These are phyloP conservation scores for Rhinichthys klamathensis DNA, from an alignment of 2,113 vertebrate species.

Conservation along the genomic window DNA sequence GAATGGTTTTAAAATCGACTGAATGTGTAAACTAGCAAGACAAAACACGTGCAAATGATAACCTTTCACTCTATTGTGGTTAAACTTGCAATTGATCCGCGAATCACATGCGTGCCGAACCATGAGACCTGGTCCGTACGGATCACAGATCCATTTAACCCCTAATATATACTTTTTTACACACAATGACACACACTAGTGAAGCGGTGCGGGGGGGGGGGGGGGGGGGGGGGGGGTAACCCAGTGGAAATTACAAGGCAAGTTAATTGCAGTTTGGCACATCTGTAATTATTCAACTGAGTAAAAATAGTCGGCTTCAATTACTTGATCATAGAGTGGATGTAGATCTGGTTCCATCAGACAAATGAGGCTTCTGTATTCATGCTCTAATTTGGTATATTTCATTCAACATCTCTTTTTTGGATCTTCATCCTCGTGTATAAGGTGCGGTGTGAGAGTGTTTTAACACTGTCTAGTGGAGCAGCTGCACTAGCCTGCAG, in stretches of 20 bases:
- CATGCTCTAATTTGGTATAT: neutral
- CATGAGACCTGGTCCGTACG: too few species aligned
- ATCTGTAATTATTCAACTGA: constrained; percentile 77
- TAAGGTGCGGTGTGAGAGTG: neutral
- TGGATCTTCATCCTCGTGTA: neutral
- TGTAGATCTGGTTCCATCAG: constrained; percentile 62
- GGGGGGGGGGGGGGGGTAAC: constrained; percentile 38
- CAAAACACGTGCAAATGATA: too few species aligned
- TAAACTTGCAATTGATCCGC: too few species aligned
- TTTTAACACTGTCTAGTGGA: constrained; percentile 56
- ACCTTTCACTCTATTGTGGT: too few species aligned
- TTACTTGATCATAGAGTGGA: constrained; percentile 72
- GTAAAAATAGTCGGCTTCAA: constrained; percentile 69
- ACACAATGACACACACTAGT: neutral
- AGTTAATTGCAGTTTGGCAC: constrained; percentile 75
- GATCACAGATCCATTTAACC: too few species aligned
- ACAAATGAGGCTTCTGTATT: neutral
- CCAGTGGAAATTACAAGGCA: constrained; percentile 68
- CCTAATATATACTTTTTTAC: neutral
- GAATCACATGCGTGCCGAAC: too few species aligned
- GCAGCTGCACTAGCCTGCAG: constrained; percentile 65
- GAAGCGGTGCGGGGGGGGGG: neutral
- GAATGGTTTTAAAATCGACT: too few species aligned
- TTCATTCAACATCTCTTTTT: neutral
- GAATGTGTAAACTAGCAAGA: too few species aligned